These are phyloP conservation scores for Pan paniscus DNA, from an alignment of 2,113 vertebrate genomes.

Conservation along the genomic window DNA sequence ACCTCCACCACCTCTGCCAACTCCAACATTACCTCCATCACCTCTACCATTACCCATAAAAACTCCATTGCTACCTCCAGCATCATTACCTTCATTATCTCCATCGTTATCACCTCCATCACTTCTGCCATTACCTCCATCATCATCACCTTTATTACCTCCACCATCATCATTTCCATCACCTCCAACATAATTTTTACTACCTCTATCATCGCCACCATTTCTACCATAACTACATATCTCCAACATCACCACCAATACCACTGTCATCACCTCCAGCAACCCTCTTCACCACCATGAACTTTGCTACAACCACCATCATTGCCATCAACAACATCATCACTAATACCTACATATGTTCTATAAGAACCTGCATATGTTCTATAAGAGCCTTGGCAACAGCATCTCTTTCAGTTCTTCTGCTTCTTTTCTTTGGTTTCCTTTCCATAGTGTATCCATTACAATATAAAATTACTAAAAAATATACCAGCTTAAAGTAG, in stretches of 20 bases:
- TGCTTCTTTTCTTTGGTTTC: background rate
- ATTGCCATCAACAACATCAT: background rate
- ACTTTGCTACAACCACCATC: background rate
- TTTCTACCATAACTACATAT: background rate
- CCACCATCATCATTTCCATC: too few relatives aligned
- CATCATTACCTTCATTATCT: too few relatives aligned
- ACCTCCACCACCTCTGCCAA: too few relatives aligned
- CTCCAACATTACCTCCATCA: too few relatives aligned
- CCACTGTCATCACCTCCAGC: background rate
- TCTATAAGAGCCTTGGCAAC: background rate
- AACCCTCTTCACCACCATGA: background rate
- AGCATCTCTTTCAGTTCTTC: background rate
- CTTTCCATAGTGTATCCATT: background rate
- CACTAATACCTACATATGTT: background rate
- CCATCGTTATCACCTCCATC: too few relatives aligned
- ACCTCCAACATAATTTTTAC: too few relatives aligned
- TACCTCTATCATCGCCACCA: background rate
- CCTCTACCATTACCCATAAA: too few relatives aligned
- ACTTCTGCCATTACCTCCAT: too few relatives aligned
- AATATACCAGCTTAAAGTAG: background rate
- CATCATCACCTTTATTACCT: too few relatives aligned
- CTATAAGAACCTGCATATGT: background rate
- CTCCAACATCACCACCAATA: background rate
- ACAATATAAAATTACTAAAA: background rate
- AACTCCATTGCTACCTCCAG: too few relatives aligned